Percentiles rank a stretch among this genome's conserved stretches.
phyloP scores from a whole-genome alignment of 2,888 invertebrate genomes.

The Nasonia oneida region DNA sequence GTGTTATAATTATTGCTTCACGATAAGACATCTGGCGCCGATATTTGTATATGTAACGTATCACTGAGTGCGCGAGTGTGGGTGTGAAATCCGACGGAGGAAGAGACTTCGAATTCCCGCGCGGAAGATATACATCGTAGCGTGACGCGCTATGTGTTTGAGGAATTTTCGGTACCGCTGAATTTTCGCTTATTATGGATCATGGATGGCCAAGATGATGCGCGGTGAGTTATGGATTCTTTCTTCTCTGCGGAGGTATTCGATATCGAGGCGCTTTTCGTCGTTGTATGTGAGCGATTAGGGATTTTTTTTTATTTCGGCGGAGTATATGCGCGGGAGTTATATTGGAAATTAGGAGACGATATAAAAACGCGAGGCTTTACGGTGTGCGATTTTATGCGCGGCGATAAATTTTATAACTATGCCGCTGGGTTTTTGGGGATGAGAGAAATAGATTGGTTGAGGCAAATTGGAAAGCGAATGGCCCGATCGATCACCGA shows the following conservation, averaged over 20 bases:
- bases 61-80: background rate
- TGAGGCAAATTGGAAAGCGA: background rate
- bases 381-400: background rate
- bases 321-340: background rate
- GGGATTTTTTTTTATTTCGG: background rate
- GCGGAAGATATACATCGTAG: background rate
- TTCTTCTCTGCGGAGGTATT: background rate
- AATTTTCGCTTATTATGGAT: background rate
- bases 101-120: background rate
- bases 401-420: background rate
- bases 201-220: background rate
- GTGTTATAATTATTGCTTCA: background rate
- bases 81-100: background rate
- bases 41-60: background rate
- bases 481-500: background rate
- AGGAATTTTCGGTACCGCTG: background rate
- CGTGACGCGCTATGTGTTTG: background rate
- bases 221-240: conserved; percentile 2
- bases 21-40: no score
- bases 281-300: background rate
- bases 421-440: no score
- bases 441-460: background rate
- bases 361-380: background rate
- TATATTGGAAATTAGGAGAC: no score
- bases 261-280: background rate